phyloP scores from a whole-genome alignment of 2,797 vertebrate genomes.

The Falco cherrug region DNA sequence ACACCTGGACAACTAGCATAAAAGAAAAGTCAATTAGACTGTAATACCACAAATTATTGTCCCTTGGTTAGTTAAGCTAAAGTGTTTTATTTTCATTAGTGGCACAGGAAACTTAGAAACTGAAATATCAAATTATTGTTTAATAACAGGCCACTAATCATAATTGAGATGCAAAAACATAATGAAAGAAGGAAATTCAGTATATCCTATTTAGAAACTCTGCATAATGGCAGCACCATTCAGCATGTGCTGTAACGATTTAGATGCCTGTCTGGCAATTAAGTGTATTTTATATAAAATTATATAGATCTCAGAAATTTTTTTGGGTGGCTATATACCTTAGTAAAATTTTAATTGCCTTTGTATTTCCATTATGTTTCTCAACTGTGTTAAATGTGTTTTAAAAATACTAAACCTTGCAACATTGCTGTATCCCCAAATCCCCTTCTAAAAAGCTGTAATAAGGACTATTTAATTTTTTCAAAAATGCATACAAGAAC shows the following conservation, averaged over 20 bases:
- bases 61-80: background rate
- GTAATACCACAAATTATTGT: background rate
- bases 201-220: background rate
- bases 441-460: background rate
- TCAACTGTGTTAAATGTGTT: background rate
- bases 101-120: background rate
- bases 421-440: background rate
- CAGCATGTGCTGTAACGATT: background rate
- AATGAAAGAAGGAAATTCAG: background rate
- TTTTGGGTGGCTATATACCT: too few relatives aligned
- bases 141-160: background rate
- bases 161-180: background rate
- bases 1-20: background rate
- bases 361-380: background rate
- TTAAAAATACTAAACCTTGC: background rate
- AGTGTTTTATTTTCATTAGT: background rate
- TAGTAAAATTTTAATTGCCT: background rate
- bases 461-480: background rate
- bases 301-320: background rate
- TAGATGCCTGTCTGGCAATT: background rate
- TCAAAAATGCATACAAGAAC: background rate
- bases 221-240: background rate
- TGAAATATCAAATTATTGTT: background rate
- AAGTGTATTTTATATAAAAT: background rate
- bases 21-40: background rate